Evolutionary conservation across 1,140 invertebrate species (phyloP).

Genomic region (Cydia strobilella): DNA sequence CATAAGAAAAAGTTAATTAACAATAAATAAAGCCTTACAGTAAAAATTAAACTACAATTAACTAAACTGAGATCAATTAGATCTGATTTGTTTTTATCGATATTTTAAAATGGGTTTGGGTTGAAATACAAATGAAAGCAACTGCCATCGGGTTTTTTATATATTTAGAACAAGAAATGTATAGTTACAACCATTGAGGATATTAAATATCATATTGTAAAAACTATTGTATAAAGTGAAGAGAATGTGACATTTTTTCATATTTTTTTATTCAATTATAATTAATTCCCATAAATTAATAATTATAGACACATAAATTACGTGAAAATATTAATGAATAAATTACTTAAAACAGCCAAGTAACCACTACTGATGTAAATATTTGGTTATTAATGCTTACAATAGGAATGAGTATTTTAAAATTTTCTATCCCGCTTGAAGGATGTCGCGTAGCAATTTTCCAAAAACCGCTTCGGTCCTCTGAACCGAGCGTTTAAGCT

Average conservation of each 20-base stretch:
- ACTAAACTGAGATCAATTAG: not conserved
- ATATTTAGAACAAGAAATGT: conserved; percentile 82
- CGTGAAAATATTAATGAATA: conserved; percentile 77
- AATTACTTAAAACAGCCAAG: conserved; percentile 78
- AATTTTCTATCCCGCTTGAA: conserved; percentile 70
- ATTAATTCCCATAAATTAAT: conserved; percentile 79
- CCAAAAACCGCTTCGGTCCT: conserved; percentile 50
- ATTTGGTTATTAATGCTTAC: conserved; percentile 76
- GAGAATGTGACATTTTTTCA: conserved; percentile 79
- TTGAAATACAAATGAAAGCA: conserved; percentile 48
- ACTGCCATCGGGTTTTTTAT: conserved; percentile 72
- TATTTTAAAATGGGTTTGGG: conserved; percentile 2
- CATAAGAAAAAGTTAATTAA: too few relatives aligned
- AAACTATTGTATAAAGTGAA: conserved; percentile 81
- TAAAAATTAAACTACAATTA: too few relatives aligned
- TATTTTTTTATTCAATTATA: conserved; percentile 74
- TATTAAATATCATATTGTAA: conserved; percentile 82
- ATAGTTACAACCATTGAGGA: conserved; percentile 82
- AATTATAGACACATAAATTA: conserved; percentile 80
- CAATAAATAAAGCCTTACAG: too few relatives aligned
- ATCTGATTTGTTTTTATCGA: not conserved
- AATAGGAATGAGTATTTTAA: conserved; percentile 77
- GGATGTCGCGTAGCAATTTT: conserved; percentile 54
- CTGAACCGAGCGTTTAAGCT: conserved; percentile 27
- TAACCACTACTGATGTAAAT: conserved; percentile 77